Evolutionary conservation across 2,797 vertebrate species (phyloP).

Genomic region (Pogoniulus pusillus): DNA sequence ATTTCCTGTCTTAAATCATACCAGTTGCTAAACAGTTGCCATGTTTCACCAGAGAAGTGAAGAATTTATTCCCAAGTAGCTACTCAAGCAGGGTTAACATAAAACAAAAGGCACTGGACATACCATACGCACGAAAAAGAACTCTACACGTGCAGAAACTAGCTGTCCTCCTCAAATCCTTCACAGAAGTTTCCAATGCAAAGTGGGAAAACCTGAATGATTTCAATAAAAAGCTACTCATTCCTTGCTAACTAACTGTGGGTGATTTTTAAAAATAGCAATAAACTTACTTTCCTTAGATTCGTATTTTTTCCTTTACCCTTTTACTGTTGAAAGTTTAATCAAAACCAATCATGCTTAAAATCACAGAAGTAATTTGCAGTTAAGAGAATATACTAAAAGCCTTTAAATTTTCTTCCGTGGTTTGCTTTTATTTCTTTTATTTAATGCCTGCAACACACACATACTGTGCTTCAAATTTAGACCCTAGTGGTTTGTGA

Average conservation of each 20-base stretch:
- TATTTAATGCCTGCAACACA: not conserved
- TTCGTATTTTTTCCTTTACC: not conserved
- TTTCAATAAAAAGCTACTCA: not conserved
- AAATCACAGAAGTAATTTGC: not conserved
- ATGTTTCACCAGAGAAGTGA: not conserved
- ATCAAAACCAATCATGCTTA: not conserved
- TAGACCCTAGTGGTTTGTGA: not conserved
- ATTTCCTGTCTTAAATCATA: conserved; percentile 8
- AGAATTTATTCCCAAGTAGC: not conserved
- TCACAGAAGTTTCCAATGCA: not conserved
- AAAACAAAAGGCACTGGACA: not conserved
- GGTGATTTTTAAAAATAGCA: not conserved
- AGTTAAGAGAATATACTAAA: not conserved
- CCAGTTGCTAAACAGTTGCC: not conserved
- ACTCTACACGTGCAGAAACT: not conserved
- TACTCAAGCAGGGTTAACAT: not conserved
- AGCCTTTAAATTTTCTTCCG: not conserved
- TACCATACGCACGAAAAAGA: fast-evolving
- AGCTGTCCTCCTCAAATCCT: not conserved
- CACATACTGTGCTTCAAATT: not conserved
- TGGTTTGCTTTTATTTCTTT: not conserved
- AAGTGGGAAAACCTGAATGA: not conserved
- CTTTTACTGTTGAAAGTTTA: not conserved
- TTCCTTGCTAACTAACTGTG: not conserved
- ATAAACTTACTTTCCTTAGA: not conserved